phyloP scores from a whole-genome alignment of 2,797 vertebrate genomes.

The Lagorchestes hirsutus region DNA sequence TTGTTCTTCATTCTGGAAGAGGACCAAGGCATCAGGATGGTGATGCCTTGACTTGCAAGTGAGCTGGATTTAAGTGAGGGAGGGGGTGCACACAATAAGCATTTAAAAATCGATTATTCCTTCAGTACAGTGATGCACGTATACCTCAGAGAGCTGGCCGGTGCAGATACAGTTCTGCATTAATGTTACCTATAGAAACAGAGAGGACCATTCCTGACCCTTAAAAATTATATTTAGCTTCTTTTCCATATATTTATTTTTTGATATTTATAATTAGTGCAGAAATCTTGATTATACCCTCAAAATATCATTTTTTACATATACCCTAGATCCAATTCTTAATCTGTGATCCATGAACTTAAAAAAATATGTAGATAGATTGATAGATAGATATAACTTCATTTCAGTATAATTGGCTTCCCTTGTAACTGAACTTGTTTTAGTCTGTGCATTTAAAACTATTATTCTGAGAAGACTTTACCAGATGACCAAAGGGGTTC shows the following conservation, averaged over 20 bases:
- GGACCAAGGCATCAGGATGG: too few relatives aligned
- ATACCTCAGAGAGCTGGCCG: not conserved
- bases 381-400: not conserved
- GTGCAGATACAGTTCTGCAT: not conserved
- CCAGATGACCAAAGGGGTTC: not conserved
- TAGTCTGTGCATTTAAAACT: not conserved
- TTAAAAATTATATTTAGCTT: not conserved
- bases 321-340: not conserved
- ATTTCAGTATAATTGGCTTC: not conserved
- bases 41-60: too few relatives aligned
- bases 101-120: not conserved
- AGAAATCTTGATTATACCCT: not conserved
- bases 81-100: not conserved
- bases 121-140: not conserved
- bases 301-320: not conserved
- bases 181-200: not conserved
- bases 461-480: not conserved
- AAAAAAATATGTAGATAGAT: not conserved
- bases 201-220: not conserved
- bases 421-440: not conserved
- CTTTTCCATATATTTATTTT: not conserved
- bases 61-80: too few relatives aligned
- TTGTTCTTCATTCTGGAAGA: too few relatives aligned
- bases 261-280: not conserved
- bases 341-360: not conserved